A percentile compares a stretch with the other conserved stretches of the same genome.
These are phyloP conservation scores for Acanthaster planci DNA, from an alignment of 35 echinoderm and acorn worm genomes.

Conservation along the genomic window DNA sequence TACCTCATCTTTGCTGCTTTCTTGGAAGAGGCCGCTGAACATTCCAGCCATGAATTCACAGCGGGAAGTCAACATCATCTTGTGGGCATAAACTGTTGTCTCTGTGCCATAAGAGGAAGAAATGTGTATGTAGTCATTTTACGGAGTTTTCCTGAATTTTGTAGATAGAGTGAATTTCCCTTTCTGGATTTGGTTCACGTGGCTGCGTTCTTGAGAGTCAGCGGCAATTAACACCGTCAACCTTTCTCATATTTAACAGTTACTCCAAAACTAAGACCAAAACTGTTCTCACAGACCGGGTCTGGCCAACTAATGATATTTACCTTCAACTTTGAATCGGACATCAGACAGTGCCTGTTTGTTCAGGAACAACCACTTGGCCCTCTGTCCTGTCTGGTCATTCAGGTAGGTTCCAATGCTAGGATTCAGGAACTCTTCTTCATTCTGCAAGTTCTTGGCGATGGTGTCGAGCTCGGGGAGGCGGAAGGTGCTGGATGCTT, in stretches of 20 bases:
- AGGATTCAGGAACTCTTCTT: conserved; percentile 80
- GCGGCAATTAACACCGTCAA: background rate
- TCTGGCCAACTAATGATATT: background rate
- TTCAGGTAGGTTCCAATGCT: conserved; percentile 86
- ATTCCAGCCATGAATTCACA: conserved; percentile 83
- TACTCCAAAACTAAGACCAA: background rate
- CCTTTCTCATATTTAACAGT: background rate
- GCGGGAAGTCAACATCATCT: conserved; percentile 58
- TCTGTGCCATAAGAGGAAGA: conserved; percentile 27
- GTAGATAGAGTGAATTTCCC: background rate
- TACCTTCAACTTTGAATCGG: conserved; percentile 77
- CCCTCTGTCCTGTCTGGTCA: conserved; percentile 59
- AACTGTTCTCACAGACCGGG: too few relatives aligned
- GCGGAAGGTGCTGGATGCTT: conserved; percentile 52
- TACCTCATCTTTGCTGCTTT: conserved; percentile 59
- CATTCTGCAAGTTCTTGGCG: conserved; percentile 68
- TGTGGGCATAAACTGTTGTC: conserved; percentile 65
- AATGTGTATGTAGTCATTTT: background rate
- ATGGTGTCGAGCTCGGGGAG: conserved; percentile 50
- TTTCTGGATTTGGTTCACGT: background rate
- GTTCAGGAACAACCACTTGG: conserved; percentile 67
- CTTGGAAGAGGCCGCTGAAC: conserved; percentile 79
- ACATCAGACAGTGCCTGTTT: conserved; percentile 67
- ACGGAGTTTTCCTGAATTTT: background rate
- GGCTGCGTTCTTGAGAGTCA: too few relatives aligned